These are phyloP conservation scores for Melanerpes aurifrons DNA, from an alignment of 2,113 vertebrate species.

Conservation along the genomic window DNA sequence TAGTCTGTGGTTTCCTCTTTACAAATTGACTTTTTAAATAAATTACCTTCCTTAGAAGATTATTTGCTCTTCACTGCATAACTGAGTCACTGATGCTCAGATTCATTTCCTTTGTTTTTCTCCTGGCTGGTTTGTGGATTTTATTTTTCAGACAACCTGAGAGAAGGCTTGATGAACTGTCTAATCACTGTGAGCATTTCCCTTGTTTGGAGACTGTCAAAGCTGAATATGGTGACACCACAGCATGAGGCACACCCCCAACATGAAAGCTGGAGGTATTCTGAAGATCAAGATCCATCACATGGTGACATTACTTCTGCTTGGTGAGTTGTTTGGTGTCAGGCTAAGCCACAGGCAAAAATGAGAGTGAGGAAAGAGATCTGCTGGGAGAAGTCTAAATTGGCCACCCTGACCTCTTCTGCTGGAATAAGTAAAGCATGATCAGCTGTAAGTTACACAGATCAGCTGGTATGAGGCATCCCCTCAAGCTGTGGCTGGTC, in stretches of 20 bases:
- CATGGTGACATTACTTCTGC: not conserved
- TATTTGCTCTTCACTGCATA: not conserved
- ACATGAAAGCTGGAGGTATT: not conserved
- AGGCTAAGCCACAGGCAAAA: not conserved
- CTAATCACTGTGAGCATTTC: fast-evolving
- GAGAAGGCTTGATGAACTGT: not conserved
- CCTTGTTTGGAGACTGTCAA: not conserved
- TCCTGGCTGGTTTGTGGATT: not conserved
- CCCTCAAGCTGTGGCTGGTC: not conserved
- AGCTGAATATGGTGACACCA: not conserved
- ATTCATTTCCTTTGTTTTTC: not conserved
- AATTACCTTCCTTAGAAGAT: not conserved
- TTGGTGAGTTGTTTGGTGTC: not conserved
- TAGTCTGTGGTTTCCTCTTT: not conserved
- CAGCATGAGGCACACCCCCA: fast-evolving
- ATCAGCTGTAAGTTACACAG: not conserved
- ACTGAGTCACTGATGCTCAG: not conserved
- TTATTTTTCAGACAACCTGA: not conserved
- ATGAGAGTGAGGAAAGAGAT: not conserved
- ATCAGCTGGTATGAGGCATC: not conserved
- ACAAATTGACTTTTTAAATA: not conserved
- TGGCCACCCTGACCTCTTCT: not conserved
- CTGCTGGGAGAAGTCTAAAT: not conserved
- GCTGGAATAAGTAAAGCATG: not conserved
- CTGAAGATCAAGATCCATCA: not conserved